Evolutionary conservation across 2,888 invertebrate species (phyloP).

Genomic region (Cosmia pyralina): DNA sequence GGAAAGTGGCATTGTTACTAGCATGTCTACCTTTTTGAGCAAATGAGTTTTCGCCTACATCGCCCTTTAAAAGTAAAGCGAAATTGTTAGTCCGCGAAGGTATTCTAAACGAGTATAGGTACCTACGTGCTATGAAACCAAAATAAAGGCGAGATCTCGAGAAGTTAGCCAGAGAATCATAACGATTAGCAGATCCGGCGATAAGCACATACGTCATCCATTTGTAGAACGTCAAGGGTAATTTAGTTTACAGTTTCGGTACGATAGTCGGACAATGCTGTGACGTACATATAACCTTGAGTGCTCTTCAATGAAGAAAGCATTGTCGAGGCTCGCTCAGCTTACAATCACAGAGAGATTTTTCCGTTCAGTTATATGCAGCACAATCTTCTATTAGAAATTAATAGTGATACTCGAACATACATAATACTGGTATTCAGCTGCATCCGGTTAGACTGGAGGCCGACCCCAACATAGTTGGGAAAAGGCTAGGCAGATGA

Average conservation of each 20-base stretch:
- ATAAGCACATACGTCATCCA: constrained; percentile 61
- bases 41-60: constrained; percentile 55
- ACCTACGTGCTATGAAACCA: constrained; percentile 43
- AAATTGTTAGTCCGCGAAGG: constrained; percentile 40
- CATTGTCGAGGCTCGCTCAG: constrained; percentile 43
- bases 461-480: no score
- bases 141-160: constrained; percentile 33
- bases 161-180: constrained; percentile 39
- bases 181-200: constrained; percentile 49
- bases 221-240: constrained; percentile 61
- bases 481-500: no score
- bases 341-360: constrained; percentile 21
- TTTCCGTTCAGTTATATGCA: constrained; percentile 11
- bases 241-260: constrained; percentile 61
- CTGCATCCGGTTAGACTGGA: no score
- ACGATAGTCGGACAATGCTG: constrained; percentile 56
- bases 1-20: constrained; percentile 53
- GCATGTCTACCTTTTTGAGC: constrained; percentile 55
- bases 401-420: neutral
- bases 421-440: no score
- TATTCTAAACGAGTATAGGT: constrained; percentile 33
- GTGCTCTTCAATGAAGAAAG: constrained; percentile 58
- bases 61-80: constrained; percentile 47
- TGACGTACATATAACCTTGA: constrained; percentile 63
- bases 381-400: constrained; percentile 13